phyloP scores from a whole-genome alignment of 1,140 invertebrate species.

The Drosophila orena region DNA sequence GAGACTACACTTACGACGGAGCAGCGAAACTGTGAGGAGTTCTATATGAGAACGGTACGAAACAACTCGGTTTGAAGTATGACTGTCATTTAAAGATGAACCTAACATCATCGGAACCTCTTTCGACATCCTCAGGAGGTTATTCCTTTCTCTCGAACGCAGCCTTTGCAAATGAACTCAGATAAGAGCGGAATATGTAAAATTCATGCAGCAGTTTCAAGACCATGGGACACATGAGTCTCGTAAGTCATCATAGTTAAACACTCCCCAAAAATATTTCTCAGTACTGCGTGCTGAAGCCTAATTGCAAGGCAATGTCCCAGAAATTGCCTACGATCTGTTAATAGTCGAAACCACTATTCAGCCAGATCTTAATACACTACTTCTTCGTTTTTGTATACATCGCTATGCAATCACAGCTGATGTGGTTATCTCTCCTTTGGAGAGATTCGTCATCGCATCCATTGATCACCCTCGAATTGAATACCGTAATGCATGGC shows the following conservation, averaged over 20 bases:
- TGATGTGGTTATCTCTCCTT: too few relatives aligned
- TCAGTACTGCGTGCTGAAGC: conserved; percentile 5
- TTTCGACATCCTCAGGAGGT: too few relatives aligned
- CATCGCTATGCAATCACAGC: too few relatives aligned
- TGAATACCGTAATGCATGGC: not conserved
- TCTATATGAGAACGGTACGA: too few relatives aligned
- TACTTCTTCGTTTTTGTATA: too few relatives aligned
- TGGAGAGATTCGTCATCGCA: not conserved
- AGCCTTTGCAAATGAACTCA: not conserved
- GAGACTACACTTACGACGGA: too few relatives aligned
- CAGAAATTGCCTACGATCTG: conserved; percentile 1
- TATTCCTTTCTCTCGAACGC: not conserved
- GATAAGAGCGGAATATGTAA: not conserved
- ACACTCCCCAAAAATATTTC: conserved; percentile 1
- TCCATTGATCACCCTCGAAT: not conserved
- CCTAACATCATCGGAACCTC: too few relatives aligned
- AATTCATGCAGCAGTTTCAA: not conserved
- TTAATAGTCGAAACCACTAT: not conserved
- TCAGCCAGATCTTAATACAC: too few relatives aligned
- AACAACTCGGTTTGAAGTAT: too few relatives aligned
- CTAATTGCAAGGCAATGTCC: conserved; percentile 2
- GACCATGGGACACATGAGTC: not conserved
- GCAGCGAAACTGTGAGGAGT: too few relatives aligned
- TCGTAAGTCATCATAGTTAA: not conserved
- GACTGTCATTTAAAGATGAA: too few relatives aligned